Evolutionary conservation across 2,113 vertebrate genomes (phyloP), one percentile per base, ranked within the genome.

Genomic region (Apistogramma diplotaenia): DNA sequence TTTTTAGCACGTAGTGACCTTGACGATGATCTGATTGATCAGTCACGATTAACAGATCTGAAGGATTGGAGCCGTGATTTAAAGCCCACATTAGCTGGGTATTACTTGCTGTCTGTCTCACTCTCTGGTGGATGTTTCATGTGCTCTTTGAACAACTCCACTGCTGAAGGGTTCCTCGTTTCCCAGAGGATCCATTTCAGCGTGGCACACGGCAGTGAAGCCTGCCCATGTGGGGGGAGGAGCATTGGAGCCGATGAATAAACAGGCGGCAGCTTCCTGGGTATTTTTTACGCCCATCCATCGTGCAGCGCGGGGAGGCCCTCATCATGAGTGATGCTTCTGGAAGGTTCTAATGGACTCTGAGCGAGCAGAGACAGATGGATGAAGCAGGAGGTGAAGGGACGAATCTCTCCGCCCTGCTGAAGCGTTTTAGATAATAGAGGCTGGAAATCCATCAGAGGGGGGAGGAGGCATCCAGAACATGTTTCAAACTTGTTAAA

Each of bases 281-380:
- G 75, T 78, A 51, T 86, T 86, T 76, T 86, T 79, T 82, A 79
- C 61, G 1, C 1, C 67, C 70, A 76, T 70, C 58, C 51, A 8
- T 79, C 27, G 21, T 9, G 65, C 61, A 1, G 73, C 25, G 4
- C 35, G 0, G 8, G 21, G 1, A 19, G 33, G 21, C 71, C 35
- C 53, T 16, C 15, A 4, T 56, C 62, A 86, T 90, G 84, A 86
- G 35, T 51, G 81, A 84, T 78, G 76, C 31, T 40, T 59, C 74
- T 1, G 6, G 35, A 78, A 72, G 54, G 55, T 85, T 46, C 74
- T 85, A 87, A 87, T 89, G 82, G 80, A 83, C 79, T 65, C 33
- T 12, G 60, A 65, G 35, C 40, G 60, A 21, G 23, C 1, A 19
- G 43, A 83, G 76, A 82, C 57, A 55, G 72, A 82, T 43, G 58